Evolutionary conservation across 2,888 invertebrate genomes (phyloP), one percentile per base, ranked within the genome.

Genomic region (Lissonota sp.): DNA sequence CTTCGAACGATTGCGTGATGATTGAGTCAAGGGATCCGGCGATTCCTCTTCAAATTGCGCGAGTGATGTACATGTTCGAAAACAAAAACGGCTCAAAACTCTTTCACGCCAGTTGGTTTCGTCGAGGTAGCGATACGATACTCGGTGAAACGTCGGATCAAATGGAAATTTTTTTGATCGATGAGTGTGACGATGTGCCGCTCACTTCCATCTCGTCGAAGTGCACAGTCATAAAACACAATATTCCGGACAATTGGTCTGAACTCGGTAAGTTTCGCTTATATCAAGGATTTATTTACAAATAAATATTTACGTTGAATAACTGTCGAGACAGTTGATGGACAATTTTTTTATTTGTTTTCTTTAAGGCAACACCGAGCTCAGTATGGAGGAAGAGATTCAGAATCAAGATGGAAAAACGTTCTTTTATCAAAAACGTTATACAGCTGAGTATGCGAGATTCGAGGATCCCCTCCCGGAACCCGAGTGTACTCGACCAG

Each of bases 111-210:
- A 95, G 95, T 88, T 95, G 96, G 90, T 96, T 96, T 89, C 94
- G 95, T 79, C 94, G 96, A 77, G 96, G 96, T 0, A 94, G 94
- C 16, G 96, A 97, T 85, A 96, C 97, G 0, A 95, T 97, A 80
- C 93, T 97, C n/a, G 97, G 97, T 0, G 97, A 97, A 93, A 95
- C 96, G 0, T 94, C 96, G 5, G 95, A 97, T 90, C 95, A 96
- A 0, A 93, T 95, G 80, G 97, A 97, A 93, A 92, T 97, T 44
- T 97, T 97, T 92, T 90, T 95, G 66, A 94, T 95, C 0, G 95
- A 97, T 86, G 94, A 95, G 77, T 97, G 97, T 91, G 96, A 96
- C 80, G 95, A 97, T 88, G 94, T 95, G 39, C 93, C 94, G 7
- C 89, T 95, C 37, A 90, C 89, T n/a, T n/a, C n/a, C n/a, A n/a